These are phyloP conservation scores for Diaperis boleti DNA, from an alignment of 2,888 invertebrate species.

Conservation along the genomic window DNA sequence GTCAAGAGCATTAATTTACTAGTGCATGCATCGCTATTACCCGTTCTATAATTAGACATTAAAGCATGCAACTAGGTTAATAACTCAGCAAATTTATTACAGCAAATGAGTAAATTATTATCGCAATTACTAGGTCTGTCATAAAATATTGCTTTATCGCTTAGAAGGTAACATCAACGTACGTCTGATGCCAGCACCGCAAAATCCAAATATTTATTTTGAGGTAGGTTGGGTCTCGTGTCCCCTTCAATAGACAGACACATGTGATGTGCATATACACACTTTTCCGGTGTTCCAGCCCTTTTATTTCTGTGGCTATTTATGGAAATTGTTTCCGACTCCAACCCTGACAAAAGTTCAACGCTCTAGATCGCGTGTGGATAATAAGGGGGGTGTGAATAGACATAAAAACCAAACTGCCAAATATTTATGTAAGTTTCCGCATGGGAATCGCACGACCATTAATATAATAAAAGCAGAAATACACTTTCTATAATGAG, in stretches of 20 bases:
- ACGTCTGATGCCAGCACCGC: background rate
- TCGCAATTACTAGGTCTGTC: background rate
- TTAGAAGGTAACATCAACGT: background rate
- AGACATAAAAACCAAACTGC: constrained; percentile 12
- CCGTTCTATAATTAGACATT: constrained; percentile 4
- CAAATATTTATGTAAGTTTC: constrained; percentile 26
- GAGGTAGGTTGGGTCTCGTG: constrained; percentile 4
- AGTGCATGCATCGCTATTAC: background rate
- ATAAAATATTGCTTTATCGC: background rate
- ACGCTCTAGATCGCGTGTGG: constrained; percentile 23
- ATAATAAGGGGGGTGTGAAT: constrained; percentile 16
- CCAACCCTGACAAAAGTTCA: constrained; percentile 26
- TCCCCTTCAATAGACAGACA: constrained; percentile 9
- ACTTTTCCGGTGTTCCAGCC: constrained; percentile 26
- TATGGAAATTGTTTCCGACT: constrained; percentile 21
- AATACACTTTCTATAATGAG: background rate
- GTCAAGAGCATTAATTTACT: constrained; percentile 14
- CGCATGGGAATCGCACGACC: constrained; percentile 9
- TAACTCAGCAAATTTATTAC: background rate
- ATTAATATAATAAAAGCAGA: background rate
- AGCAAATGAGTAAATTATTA: background rate
- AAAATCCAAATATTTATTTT: constrained; percentile 16
- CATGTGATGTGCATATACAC: background rate
- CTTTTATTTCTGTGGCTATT: constrained; percentile 16
- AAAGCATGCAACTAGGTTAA: constrained; percentile 17